Evolutionary conservation across 2,797 vertebrate genomes (phyloP).

Genomic region (Rallus crepitans): DNA sequence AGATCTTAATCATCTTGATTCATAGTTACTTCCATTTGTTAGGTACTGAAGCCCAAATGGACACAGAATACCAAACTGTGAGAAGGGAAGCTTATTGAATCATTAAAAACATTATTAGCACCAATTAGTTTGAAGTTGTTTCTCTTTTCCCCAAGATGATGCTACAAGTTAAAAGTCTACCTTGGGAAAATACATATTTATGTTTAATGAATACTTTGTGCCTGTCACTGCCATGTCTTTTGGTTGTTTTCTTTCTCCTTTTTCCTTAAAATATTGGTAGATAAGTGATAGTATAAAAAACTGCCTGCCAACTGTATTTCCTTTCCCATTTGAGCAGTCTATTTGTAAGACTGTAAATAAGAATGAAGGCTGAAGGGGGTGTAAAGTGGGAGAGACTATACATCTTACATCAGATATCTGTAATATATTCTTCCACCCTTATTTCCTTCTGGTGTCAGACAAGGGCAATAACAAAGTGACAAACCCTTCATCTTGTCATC

Average conservation of each 20-base stretch:
- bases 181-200: neutral
- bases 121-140: neutral
- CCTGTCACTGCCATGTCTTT: neutral
- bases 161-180: neutral
- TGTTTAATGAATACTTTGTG: accelerated
- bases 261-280: neutral
- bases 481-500: neutral
- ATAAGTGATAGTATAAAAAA: neutral
- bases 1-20: neutral
- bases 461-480: neutral
- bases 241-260: neutral
- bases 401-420: neutral
- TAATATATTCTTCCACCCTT: neutral
- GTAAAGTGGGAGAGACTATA: neutral
- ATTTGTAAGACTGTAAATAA: neutral
- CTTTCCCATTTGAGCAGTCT: neutral
- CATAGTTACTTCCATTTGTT: neutral
- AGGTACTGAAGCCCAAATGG: neutral
- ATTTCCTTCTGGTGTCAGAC: neutral
- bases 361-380: neutral
- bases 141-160: neutral
- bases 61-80: neutral
- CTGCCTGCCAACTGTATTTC: neutral
- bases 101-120: neutral
- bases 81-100: neutral